Evolutionary conservation across 2,888 invertebrate species (phyloP).

Genomic region (Euplexia lucipara): DNA sequence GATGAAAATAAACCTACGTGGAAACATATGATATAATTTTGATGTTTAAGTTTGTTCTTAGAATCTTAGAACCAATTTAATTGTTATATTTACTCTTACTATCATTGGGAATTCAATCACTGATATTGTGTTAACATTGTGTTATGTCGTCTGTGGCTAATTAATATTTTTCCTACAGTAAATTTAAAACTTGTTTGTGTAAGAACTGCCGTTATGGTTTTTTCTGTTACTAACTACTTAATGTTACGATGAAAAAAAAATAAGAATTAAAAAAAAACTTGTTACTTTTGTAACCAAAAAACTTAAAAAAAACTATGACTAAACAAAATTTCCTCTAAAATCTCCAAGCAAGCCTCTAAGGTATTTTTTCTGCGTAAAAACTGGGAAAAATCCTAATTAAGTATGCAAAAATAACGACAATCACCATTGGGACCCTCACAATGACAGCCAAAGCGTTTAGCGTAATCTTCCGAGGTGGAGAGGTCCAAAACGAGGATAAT

Average conservation of each 20-base stretch:
- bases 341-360: constrained; percentile 6
- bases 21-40: background rate
- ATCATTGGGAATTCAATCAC: too few species aligned
- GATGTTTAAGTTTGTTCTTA: too few species aligned
- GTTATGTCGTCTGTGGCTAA: too few species aligned
- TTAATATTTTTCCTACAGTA: too few species aligned
- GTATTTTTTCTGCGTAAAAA: constrained; percentile 25
- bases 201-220: too few species aligned
- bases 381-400: constrained; percentile 54
- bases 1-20: background rate
- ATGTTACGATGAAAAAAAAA: background rate
- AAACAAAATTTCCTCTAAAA: constrained; percentile 23
- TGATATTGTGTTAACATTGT: too few species aligned
- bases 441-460: constrained; percentile 67
- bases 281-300: background rate
- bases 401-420: constrained; percentile 71
- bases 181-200: too few species aligned
- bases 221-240: too few species aligned
- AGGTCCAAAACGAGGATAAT: constrained; percentile 55
- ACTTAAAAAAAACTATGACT: constrained; percentile 15
- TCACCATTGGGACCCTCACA: constrained; percentile 58
- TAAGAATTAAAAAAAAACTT: background rate
- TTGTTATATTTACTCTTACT: too few species aligned
- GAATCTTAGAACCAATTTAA: too few species aligned
- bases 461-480: constrained; percentile 61